phyloP scores from a whole-genome alignment of 2,888 invertebrate genomes.

The Lasioglossum malachurum region DNA sequence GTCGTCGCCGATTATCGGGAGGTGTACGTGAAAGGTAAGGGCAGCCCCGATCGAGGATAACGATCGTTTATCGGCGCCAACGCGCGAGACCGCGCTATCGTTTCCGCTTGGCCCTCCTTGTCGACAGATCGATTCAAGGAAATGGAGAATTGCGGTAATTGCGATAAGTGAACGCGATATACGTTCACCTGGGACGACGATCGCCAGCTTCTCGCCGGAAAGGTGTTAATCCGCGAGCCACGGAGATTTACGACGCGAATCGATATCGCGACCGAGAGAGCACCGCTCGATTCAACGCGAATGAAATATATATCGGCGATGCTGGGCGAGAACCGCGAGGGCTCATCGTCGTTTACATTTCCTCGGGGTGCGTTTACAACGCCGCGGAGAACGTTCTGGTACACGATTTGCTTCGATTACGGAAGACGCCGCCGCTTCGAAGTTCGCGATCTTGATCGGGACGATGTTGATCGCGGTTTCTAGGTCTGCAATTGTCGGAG shows the following conservation, averaged over 20 bases:
- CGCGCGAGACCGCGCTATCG: slow-evolving; percentile 44
- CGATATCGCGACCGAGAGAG: slow-evolving; percentile 9
- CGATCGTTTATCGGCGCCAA: slow-evolving; percentile 67
- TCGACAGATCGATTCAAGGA: slow-evolving; percentile 57
- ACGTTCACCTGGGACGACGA: slow-evolving; percentile 13
- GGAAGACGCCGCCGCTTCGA: not conserved
- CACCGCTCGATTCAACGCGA: slow-evolving; percentile 2
- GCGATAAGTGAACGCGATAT: slow-evolving; percentile 58
- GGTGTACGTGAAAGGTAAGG: slow-evolving; percentile 59
- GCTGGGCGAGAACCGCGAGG: not conserved
- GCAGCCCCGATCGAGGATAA: slow-evolving; percentile 44
- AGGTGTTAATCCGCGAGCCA: slow-evolving; percentile 44
- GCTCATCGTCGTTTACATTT: slow-evolving; percentile 15
- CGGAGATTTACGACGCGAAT: slow-evolving; percentile 24
- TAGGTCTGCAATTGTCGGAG: not conserved
- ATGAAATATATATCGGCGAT: slow-evolving; percentile 11
- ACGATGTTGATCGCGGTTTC: not conserved
- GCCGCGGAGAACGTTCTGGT: not conserved
- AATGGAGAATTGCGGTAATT: slow-evolving; percentile 65
- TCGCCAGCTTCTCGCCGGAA: not conserved
- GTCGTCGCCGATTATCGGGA: slow-evolving; percentile 60
- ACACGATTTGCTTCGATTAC: not conserved
- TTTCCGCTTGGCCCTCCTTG: slow-evolving; percentile 7
- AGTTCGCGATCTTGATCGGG: not conserved
- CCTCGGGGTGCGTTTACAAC: slow-evolving; percentile 11